Conservation (phyloP, 2,888 invertebrate genomes). For the Scotopteryx bipunctaria region DNA sequence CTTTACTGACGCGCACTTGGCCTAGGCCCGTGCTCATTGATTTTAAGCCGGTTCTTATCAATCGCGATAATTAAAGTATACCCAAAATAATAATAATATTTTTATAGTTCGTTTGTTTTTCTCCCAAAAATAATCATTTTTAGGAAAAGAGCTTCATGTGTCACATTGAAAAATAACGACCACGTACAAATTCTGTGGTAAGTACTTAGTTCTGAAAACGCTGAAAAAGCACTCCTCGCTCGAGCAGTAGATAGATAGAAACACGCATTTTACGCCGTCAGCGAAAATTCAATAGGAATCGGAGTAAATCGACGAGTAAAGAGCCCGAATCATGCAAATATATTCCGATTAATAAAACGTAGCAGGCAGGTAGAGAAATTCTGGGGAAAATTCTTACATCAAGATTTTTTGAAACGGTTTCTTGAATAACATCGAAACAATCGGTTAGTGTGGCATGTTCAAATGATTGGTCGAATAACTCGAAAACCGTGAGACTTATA, state of each 20-base stretch:
- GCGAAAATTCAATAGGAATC: slow-evolving; percentile 62
- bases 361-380: slow-evolving; percentile 6
- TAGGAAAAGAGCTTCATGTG: not conserved
- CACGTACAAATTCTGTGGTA: slow-evolving; percentile 1
- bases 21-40: too few relatives aligned
- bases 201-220: slow-evolving; percentile 43
- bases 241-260: slow-evolving; percentile 37
- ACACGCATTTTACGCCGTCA: slow-evolving; percentile 57
- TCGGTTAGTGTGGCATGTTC: not conserved
- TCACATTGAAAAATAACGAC: not conserved
- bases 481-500: too few relatives aligned
- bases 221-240: slow-evolving; percentile 44
- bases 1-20: too few relatives aligned
- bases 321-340: slow-evolving; percentile 29
- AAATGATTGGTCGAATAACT: too few relatives aligned
- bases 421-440: slow-evolving; percentile 1
- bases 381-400: not conserved
- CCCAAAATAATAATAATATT: too few relatives aligned
- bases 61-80: too few relatives aligned
- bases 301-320: slow-evolving; percentile 23
- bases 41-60: too few relatives aligned
- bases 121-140: not conserved
- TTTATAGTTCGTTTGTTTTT: too few relatives aligned
- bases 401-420: slow-evolving; percentile 3
- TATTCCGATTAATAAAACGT: slow-evolving; percentile 24